Evolutionary conservation across 2,113 vertebrate species (phyloP).

Genomic region (Stegostoma tigrinum): DNA sequence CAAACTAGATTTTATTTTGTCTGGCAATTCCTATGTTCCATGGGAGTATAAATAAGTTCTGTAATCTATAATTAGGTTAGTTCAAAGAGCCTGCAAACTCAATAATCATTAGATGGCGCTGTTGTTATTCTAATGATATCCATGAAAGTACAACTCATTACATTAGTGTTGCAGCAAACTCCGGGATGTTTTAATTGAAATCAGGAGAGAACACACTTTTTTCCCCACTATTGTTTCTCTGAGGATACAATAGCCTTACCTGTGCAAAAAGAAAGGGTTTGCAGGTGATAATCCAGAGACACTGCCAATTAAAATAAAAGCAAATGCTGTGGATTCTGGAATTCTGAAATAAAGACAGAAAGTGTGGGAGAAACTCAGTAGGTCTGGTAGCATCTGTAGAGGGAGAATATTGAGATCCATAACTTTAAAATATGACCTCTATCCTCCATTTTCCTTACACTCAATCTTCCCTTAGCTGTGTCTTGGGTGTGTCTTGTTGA

Average conservation of each 20-base stretch:
- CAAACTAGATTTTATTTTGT: not conserved
- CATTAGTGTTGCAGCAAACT: not conserved
- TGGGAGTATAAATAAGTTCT: not conserved
- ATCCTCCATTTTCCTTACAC: too few relatives aligned
- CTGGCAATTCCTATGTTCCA: not conserved
- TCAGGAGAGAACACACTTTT: not conserved
- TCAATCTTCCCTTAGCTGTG: too few relatives aligned
- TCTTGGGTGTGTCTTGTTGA: too few relatives aligned
- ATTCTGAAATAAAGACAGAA: too few relatives aligned
- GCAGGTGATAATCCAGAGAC: not conserved
- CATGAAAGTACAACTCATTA: not conserved
- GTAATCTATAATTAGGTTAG: not conserved
- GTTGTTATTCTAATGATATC: not conserved
- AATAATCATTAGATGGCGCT: slow-evolving; percentile 10
- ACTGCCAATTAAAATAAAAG: not conserved
- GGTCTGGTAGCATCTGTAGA: too few relatives aligned
- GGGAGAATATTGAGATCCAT: too few relatives aligned
- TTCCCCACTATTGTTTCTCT: not conserved
- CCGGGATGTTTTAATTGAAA: not conserved
- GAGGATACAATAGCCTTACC: not conserved
- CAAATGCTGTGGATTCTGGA: too few relatives aligned
- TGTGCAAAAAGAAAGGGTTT: not conserved
- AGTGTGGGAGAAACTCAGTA: too few relatives aligned
- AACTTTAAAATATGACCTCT: too few relatives aligned
- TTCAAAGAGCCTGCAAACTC: not conserved